Evolutionary conservation across 1,140 invertebrate genomes (phyloP).

Genomic region (Oreohelix idahoensis): DNA sequence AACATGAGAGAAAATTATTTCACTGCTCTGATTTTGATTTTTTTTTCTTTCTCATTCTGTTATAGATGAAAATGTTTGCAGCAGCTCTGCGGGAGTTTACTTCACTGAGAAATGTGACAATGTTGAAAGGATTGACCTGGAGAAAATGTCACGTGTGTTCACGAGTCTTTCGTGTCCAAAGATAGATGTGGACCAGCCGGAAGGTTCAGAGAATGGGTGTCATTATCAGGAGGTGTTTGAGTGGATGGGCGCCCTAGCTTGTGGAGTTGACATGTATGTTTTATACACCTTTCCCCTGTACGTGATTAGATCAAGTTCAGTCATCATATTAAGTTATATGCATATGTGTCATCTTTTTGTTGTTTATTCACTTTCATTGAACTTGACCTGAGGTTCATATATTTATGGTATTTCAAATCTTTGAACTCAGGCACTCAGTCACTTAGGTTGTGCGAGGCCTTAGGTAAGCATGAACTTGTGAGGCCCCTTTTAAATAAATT

Average conservation of each 20-base stretch:
- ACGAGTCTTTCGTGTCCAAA: conserved; percentile 9
- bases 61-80: conserved; percentile 8
- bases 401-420: too few species aligned
- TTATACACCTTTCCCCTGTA: neutral
- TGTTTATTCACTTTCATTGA: neutral
- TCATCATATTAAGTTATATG: too few species aligned
- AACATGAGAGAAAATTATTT: too few species aligned
- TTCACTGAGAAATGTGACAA: conserved; percentile 4
- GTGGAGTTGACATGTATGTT: conserved; percentile 9
- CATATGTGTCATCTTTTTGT: neutral
- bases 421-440: too few species aligned
- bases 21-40: too few species aligned
- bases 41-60: neutral
- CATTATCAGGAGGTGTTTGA: conserved; percentile 15
- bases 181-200: neutral
- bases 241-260: conserved; percentile 8
- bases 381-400: too few species aligned
- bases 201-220: conserved; percentile 7
- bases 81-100: conserved; percentile 23
- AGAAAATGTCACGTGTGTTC: neutral
- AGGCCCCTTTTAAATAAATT: too few species aligned
- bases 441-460: too few species aligned
- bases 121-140: neutral
- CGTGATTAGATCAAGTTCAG: neutral
- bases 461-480: too few species aligned